Evolutionary conservation across 2,888 invertebrate species (phyloP), one percentile per base, ranked within the genome.

Genomic region (Cheilosia impressa): DNA sequence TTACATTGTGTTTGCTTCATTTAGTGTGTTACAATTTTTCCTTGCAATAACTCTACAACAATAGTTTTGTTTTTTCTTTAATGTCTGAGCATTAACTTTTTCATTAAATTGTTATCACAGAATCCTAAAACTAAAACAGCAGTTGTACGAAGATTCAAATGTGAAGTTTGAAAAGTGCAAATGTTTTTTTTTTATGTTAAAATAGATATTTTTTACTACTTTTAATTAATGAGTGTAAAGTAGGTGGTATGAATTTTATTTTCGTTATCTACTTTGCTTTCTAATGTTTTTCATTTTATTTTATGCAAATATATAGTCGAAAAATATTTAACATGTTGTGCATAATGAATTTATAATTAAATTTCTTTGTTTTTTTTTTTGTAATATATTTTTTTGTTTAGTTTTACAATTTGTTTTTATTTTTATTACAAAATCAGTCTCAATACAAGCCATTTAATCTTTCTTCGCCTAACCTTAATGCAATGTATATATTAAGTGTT

Each of bases 381-480:
- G 69, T 69, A 47, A 10, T 24, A 43, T 69, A 27, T n/a, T 57
- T 75, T 47, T 17, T 80, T 73, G 47, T 68, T 75, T 75, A 38
- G 43, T 76, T 81, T 84, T 87, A 75, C 50, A 76, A 60, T 69
- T 63, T 55, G 50, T 63, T 47, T 62, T 69, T 78, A 60, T 76
- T 76, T 50, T 55, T 87, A 87, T 89, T 89, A 89, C 88, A 90
- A 90, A 90, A 90, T 90, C 90, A 90, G 90, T 90, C 90, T 90
- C 90, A 90, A 90, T 90, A 89, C 89, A 90, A 89, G 90, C 90
- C 89, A 88, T 89, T 88, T 88, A 88, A 88, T 81, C 76, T 77
- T 66, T 81, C 81, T 77, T 81, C 58, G 71, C 72, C 60, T 77
- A 81, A 68, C 60, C 55, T 85, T 47, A 80, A 77, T 72, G 62